phyloP scores from a whole-genome alignment of 2,888 invertebrate species.

The Perizoma affinitatum region DNA sequence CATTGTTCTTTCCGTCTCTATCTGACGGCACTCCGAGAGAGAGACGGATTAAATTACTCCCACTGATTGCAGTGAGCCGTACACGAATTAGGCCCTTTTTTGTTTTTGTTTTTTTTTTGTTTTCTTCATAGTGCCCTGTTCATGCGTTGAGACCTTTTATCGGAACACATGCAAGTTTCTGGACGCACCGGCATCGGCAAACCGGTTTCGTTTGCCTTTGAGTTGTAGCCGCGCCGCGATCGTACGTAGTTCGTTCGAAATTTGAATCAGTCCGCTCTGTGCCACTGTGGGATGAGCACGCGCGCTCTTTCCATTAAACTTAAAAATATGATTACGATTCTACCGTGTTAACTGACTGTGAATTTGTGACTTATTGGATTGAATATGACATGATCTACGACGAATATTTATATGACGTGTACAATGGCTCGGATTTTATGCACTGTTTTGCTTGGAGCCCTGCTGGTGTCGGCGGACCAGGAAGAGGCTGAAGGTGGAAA shows the following conservation, averaged over 20 bases:
- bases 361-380: conserved; percentile 61
- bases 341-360: conserved; percentile 60
- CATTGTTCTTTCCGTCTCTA: conserved; percentile 59
- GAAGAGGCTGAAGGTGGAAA: conserved; percentile 80
- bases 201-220: conserved; percentile 80
- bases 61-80: conserved; percentile 80
- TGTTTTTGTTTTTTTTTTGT: conserved; percentile 68
- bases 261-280: conserved; percentile 71
- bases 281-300: conserved; percentile 49
- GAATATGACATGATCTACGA: conserved; percentile 66
- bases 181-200: conserved; percentile 58
- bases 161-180: conserved; percentile 76
- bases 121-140: conserved; percentile 76
- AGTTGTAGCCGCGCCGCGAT: conserved; percentile 61
- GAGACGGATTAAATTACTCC: conserved; percentile 72
- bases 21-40: conserved; percentile 46
- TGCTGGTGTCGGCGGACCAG: conserved; percentile 72
- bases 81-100: conserved; percentile 80
- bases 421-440: conserved; percentile 75
- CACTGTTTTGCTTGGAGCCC: conserved; percentile 61
- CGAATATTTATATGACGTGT: too few relatives aligned
- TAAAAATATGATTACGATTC: conserved; percentile 67
- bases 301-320: conserved; percentile 34
- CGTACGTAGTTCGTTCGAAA: conserved; percentile 45
- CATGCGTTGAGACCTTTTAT: conserved; percentile 80